These are phyloP conservation scores for Cloeon dipterum DNA, from an alignment of 2,888 invertebrate genomes.

Conservation along the genomic window DNA sequence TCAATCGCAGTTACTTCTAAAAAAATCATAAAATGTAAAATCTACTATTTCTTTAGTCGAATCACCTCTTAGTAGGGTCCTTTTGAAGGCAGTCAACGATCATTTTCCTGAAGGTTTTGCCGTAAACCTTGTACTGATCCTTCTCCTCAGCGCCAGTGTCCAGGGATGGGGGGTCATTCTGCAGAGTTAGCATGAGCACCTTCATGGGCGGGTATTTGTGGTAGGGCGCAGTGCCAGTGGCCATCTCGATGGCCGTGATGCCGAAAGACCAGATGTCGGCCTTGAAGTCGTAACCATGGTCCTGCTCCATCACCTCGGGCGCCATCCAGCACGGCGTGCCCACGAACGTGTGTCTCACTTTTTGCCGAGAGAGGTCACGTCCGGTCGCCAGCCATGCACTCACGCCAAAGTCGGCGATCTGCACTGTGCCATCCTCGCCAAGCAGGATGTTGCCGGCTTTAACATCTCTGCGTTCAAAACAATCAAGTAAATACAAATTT, in stretches of 20 bases:
- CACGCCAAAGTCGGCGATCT: constrained; percentile 97
- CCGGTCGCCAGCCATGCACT: constrained; percentile 94
- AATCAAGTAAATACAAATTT: too few relatives aligned
- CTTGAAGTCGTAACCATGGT: constrained; percentile 95
- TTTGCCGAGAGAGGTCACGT: constrained; percentile 77
- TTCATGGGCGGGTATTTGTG: constrained; percentile 99
- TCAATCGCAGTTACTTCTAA: too few relatives aligned
- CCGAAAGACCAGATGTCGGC: constrained; percentile 89
- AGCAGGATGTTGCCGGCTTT: constrained; percentile 95
- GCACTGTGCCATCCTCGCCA: constrained; percentile 90
- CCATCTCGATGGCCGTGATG: constrained; percentile 96
- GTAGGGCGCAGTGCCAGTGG: constrained; percentile 93
- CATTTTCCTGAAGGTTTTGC: constrained; percentile 93
- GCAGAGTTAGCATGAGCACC: constrained; percentile 90
- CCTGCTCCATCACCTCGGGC: constrained; percentile 96
- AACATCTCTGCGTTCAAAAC: constrained; percentile 53
- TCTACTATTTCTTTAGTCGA: too few relatives aligned
- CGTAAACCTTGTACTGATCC: constrained; percentile 94
- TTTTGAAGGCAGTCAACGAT: constrained; percentile 91
- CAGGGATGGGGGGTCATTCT: constrained; percentile 91
- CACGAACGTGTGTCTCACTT: constrained; percentile 92
- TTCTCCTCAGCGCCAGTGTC: constrained; percentile 91
- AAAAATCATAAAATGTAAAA: too few relatives aligned
- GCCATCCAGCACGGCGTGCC: constrained; percentile 99
- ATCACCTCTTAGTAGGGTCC: constrained; percentile 70